Conservation (phyloP, 53 echinoderm and acorn worm genomes). For the Hippasteria phrygiana region DNA sequence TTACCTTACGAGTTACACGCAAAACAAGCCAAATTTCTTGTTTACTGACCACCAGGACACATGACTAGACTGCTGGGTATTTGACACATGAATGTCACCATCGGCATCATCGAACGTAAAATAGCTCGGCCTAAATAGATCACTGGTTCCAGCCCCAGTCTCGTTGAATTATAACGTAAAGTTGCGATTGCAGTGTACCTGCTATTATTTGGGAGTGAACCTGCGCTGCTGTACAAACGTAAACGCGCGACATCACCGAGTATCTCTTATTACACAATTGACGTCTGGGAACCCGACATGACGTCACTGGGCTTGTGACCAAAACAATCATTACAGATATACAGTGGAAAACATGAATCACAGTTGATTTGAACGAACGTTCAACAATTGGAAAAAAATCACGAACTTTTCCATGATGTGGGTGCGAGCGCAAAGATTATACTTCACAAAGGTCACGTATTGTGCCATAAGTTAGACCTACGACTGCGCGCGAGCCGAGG, state of each 20-base stretch:
- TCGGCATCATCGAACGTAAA: not conserved
- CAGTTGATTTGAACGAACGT: too few relatives aligned
- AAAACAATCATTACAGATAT: not conserved
- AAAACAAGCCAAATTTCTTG: constrained; percentile 28
- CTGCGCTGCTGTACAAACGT: too few relatives aligned
- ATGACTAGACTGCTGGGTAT: not conserved
- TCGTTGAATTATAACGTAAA: not conserved
- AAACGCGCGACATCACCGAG: not conserved
- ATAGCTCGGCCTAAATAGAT: not conserved
- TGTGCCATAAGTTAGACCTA: too few relatives aligned
- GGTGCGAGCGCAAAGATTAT: too few relatives aligned
- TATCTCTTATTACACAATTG: not conserved
- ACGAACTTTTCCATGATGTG: too few relatives aligned
- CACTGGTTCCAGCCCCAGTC: not conserved
- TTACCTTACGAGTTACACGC: not conserved
- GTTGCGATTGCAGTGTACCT: not conserved
- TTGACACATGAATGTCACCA: not conserved
- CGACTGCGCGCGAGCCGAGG: too few relatives aligned
- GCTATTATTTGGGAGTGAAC: constrained; percentile 41
- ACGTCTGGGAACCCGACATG: constrained; percentile 40
- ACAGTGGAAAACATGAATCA: too few relatives aligned
- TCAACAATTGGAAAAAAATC: too few relatives aligned
- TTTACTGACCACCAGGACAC: not conserved
- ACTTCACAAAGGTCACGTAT: too few relatives aligned
- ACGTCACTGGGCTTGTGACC: not conserved